phyloP scores from a whole-genome alignment of 2,113 vertebrate genomes.

The Pyrgilauda ruficollis region DNA sequence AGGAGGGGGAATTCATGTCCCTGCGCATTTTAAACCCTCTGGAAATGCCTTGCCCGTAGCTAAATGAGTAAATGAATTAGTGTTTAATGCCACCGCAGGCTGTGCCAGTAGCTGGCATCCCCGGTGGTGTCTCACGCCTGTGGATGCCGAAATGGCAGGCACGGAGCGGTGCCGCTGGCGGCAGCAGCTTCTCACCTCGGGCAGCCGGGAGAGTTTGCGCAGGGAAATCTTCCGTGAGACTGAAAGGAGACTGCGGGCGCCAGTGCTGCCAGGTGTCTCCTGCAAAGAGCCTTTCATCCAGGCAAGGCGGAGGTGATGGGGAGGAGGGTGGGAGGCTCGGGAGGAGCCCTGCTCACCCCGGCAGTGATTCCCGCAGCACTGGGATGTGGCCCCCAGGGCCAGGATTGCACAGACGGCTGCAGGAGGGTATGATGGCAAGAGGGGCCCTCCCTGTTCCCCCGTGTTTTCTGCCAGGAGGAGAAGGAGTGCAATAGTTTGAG shows the following conservation, averaged over 20 bases:
- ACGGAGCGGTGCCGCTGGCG: background rate
- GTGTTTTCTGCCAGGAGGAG: background rate
- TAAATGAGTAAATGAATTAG: background rate
- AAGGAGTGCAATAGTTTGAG: accelerated
- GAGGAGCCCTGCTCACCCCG: accelerated
- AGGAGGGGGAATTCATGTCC: background rate
- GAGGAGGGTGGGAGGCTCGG: background rate
- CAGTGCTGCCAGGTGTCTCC: accelerated
- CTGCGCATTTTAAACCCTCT: background rate
- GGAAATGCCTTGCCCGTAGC: background rate
- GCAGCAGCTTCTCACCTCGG: background rate
- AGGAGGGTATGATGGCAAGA: background rate
- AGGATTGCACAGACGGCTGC: background rate
- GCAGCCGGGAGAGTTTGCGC: background rate
- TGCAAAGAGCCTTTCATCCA: background rate
- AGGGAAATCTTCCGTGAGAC: background rate
- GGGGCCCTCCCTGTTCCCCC: background rate
- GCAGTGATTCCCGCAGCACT: accelerated
- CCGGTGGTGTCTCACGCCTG: accelerated
- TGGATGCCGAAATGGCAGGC: background rate
- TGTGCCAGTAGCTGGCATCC: background rate
- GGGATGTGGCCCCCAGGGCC: background rate
- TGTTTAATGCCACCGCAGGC: background rate
- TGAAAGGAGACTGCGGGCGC: accelerated
- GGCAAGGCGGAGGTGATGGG: accelerated